Conservation (phyloP, 1,140 invertebrate genomes). For the Hydropsyche tenuis region DNA sequence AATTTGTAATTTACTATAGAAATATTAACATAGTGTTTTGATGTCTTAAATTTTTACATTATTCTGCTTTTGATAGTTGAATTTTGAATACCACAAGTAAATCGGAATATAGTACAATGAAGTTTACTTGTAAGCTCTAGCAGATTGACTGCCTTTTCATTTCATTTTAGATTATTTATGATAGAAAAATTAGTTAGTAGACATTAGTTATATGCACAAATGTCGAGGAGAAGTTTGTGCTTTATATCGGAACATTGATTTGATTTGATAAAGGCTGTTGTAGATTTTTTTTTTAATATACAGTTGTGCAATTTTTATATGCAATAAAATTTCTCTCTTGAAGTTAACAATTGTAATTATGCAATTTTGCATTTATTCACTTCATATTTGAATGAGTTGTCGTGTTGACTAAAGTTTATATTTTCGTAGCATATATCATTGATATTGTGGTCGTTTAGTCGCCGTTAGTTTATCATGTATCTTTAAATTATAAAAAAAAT, state of each 20-base stretch:
- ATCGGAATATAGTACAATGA: not conserved
- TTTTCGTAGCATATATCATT: too few species aligned
- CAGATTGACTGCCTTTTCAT: constrained; percentile 18
- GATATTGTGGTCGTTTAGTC: too few species aligned
- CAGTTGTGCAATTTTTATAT: constrained; percentile 25
- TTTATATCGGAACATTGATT: not conserved
- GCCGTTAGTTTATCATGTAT: too few species aligned
- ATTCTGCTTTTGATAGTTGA: not conserved
- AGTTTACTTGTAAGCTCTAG: not conserved
- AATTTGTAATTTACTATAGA: too few species aligned
- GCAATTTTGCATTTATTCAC: too few species aligned
- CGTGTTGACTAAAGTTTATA: too few species aligned
- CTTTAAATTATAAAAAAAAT: too few species aligned
- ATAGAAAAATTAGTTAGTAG: not conserved
- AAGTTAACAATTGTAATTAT: too few species aligned
- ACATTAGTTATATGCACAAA: constrained; percentile 22
- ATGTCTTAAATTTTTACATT: too few species aligned
- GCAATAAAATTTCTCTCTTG: not conserved
- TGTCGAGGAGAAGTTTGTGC: constrained; percentile 13
- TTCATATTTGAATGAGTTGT: too few species aligned
- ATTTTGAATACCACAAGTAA: not conserved
- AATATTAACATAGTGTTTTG: too few species aligned
- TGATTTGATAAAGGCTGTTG: too few species aligned
- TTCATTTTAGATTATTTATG: not conserved
- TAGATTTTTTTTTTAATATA: not conserved